These are phyloP conservation scores for Triplophysa bombifrons DNA, from an alignment of 2,797 vertebrate genomes.

Conservation along the genomic window DNA sequence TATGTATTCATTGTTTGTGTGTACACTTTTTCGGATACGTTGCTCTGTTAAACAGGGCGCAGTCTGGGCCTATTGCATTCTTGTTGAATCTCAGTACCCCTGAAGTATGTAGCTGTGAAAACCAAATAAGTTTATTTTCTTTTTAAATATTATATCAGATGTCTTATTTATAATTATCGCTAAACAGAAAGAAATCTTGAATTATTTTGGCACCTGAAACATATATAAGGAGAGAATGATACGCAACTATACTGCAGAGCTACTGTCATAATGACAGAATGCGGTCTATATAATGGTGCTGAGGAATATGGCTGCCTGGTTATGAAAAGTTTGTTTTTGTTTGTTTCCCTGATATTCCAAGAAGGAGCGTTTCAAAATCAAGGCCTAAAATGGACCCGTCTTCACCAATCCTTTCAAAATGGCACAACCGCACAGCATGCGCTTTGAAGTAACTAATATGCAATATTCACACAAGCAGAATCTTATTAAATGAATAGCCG, in stretches of 20 bases:
- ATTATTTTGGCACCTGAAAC: slow-evolving; percentile 38
- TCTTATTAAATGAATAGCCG: slow-evolving; percentile 1
- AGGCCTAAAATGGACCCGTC: slow-evolving; percentile 18
- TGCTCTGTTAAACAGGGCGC: slow-evolving; percentile 43
- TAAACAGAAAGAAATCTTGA: slow-evolving; percentile 15
- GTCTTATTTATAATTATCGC: slow-evolving; percentile 38
- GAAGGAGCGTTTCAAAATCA: slow-evolving; percentile 8
- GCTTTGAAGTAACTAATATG: slow-evolving; percentile 38
- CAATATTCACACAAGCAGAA: slow-evolving; percentile 37
- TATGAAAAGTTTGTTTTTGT: slow-evolving; percentile 6
- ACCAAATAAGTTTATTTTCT: slow-evolving; percentile 51
- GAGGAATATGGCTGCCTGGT: slow-evolving; percentile 14
- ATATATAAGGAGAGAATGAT: slow-evolving; percentile 45
- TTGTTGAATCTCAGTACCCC: slow-evolving; percentile 36
- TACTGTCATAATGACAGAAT: slow-evolving; percentile 39
- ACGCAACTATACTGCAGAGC: slow-evolving; percentile 43
- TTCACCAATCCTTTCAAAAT: slow-evolving; percentile 26
- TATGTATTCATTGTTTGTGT: slow-evolving; percentile 40
- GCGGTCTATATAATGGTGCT: slow-evolving; percentile 45
- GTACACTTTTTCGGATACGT: slow-evolving; percentile 33
- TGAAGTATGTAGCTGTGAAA: slow-evolving; percentile 50
- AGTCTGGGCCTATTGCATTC: slow-evolving; percentile 36
- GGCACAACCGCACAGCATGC: slow-evolving; percentile 43
- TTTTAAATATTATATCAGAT: slow-evolving; percentile 38
- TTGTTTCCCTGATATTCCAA: background rate